These are phyloP conservation scores for Palythoa caribaeorum DNA, from an alignment of 92 coral and sea anemone species.

Conservation along the genomic window DNA sequence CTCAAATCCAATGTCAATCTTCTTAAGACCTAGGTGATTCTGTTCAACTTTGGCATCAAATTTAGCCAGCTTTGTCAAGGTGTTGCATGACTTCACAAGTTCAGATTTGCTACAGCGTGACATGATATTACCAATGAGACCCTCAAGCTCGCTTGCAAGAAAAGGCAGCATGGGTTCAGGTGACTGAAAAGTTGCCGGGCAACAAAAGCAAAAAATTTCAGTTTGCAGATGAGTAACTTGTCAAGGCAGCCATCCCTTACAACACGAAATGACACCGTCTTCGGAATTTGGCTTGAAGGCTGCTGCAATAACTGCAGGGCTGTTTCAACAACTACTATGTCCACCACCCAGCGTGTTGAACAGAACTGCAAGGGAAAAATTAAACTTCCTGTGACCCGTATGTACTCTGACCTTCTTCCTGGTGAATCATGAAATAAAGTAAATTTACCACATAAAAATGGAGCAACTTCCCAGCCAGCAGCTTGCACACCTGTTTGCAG, in stretches of 20 bases:
- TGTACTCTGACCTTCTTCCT: conserved; percentile 39
- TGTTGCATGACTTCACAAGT: conserved; percentile 32
- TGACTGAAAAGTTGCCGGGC: conserved; percentile 35
- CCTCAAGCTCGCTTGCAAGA: conserved; percentile 42
- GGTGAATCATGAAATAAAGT: conserved; percentile 25
- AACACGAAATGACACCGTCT: conserved; percentile 1
- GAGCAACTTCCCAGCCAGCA: conserved; percentile 33
- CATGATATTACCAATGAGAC: conserved; percentile 45
- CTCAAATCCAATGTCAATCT: conserved; percentile 38
- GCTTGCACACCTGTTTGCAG: conserved; percentile 37
- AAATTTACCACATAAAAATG: conserved; percentile 13
- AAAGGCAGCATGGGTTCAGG: conserved; percentile 11
- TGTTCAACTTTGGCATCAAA: conserved; percentile 23
- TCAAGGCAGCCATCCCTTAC: conserved; percentile 33
- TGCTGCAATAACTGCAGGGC: conserved; percentile 30
- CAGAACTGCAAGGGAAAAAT: conserved; percentile 27
- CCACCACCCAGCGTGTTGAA: conserved; percentile 25
- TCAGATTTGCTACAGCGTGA: conserved; percentile 36
- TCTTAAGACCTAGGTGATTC: conserved; percentile 17
- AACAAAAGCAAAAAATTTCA: conserved; percentile 35
- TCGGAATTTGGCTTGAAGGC: conserved; percentile 19
- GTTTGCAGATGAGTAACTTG: conserved; percentile 41
- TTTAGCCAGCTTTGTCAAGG: conserved; percentile 28
- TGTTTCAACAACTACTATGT: conserved; percentile 23
- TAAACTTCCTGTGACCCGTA: conserved; percentile 32